Conservation (phyloP, 1,140 invertebrate species). For the Maconellicoccus hirsutus region DNA sequence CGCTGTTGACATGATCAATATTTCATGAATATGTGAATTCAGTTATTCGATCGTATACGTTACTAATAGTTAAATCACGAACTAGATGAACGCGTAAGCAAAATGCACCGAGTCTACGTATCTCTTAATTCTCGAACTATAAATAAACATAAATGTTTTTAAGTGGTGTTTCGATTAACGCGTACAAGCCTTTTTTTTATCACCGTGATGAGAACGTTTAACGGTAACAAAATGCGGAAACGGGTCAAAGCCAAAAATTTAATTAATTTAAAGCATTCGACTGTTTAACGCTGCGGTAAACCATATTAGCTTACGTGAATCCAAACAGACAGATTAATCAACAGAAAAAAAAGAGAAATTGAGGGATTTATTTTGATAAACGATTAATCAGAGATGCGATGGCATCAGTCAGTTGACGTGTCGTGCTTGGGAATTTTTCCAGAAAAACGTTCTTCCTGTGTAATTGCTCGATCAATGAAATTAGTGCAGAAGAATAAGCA, state of each 20-base stretch:
- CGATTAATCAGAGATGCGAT: too few relatives aligned
- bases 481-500: too few relatives aligned
- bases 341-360: too few relatives aligned
- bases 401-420: too few relatives aligned
- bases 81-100: too few relatives aligned
- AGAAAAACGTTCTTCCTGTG: too few relatives aligned
- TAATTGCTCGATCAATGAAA: too few relatives aligned
- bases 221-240: background rate
- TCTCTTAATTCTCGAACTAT: background rate
- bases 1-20: background rate
- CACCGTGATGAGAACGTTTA: background rate
- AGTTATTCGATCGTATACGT: background rate
- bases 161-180: background rate
- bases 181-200: background rate
- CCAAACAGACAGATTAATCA: too few relatives aligned
- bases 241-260: constrained; percentile 3
- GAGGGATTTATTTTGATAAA: too few relatives aligned
- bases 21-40: background rate
- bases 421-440: too few relatives aligned
- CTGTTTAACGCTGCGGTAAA: background rate
- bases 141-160: background rate
- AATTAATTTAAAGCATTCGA: background rate
- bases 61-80: background rate
- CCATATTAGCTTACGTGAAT: too few relatives aligned
- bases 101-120: too few relatives aligned